Evolutionary conservation across 1,140 invertebrate genomes (phyloP), one percentile per base, ranked within the genome.

Genomic region (Cydia fagiglandana): DNA sequence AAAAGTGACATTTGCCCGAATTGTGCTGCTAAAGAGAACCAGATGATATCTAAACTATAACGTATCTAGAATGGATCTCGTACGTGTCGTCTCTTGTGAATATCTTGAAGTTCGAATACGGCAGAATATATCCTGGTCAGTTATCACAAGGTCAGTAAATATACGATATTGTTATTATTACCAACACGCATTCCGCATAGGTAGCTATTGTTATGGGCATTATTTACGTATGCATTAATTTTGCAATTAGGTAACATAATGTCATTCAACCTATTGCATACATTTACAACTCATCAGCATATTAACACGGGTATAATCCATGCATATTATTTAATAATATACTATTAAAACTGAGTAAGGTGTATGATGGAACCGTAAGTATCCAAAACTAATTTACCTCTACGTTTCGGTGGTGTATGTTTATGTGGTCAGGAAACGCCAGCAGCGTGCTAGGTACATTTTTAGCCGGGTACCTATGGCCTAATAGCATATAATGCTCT

Each of bases 221-320:
- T 53, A 53, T 53, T 53, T 53, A 17, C 50, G 50, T 53, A 53
- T 53, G 50, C 50, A 53, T 53, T 17, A 53, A 53, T 53, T 53
- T 53, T 53, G 50, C 50, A 53, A 53, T 53, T 53, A 53, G 50
- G 50, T 7, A 53, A 53, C 50, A 53, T 17, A 53, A 53, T 53
- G 50, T 53, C 50, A 53, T 53, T 53, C 50, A 53, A 53, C 50
- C 50, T 17, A 53, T n/a, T 53, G 50, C 50, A 53, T 53, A 53
- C n/a, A 53, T 53, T 53, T 53, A 53, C 50, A 53, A 53, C 4
- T 53, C n/a, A 17, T 53, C 50, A 53, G 50, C 50, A 53, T 53
- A 53, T 17, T n/a, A 53, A 53, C 50, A 53, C n/a, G 50, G 50
- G 50, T 53, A 53, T 41, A n/a, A 53, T 53, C 50, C 17, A 53